A percentile compares a stretch with the other conserved stretches of the same genome.
Conservation (phyloP, 1,140 invertebrate species). For the Formica exsecta region DNA sequence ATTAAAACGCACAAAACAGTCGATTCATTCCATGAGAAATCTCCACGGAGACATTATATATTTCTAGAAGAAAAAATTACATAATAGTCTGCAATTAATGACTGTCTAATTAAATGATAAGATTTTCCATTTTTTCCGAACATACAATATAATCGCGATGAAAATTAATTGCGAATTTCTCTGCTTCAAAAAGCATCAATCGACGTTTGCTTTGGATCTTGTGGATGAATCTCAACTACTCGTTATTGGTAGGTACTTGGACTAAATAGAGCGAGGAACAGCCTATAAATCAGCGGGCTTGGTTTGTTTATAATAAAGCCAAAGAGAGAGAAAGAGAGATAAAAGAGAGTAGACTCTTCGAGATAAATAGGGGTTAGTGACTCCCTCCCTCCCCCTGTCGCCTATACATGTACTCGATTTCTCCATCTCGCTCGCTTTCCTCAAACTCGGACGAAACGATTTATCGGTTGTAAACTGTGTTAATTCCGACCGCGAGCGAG, state of each 20-base stretch:
- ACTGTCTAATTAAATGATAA: neutral
- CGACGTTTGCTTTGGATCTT: neutral
- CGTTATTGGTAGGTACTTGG: constrained; percentile 40
- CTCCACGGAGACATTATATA: neutral
- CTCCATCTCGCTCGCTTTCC: constrained; percentile 23
- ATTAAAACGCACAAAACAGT: constrained; percentile 33
- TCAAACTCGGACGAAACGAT: constrained; percentile 37
- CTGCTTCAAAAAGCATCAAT: neutral
- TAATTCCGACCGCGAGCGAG: constrained; percentile 27
- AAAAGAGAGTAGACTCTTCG: constrained; percentile 65
- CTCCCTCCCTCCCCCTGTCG: constrained; percentile 45
- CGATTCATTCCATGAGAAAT: neutral
- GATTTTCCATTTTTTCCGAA: neutral
- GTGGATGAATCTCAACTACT: constrained; percentile 3
- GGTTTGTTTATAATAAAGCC: constrained; percentile 72
- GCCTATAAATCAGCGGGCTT: constrained; percentile 49
- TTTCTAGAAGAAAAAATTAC: neutral
- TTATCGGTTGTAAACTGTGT: constrained; percentile 50
- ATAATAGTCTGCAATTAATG: neutral
- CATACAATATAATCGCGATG: neutral
- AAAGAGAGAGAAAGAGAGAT: constrained; percentile 15
- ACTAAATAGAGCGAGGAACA: constrained; percentile 44
- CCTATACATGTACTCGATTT: neutral
- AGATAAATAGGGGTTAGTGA: constrained; percentile 78
- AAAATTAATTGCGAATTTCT: neutral